These are phyloP conservation scores for Corythucha ciliata DNA, from an alignment of 2,888 invertebrate genomes.

Conservation along the genomic window DNA sequence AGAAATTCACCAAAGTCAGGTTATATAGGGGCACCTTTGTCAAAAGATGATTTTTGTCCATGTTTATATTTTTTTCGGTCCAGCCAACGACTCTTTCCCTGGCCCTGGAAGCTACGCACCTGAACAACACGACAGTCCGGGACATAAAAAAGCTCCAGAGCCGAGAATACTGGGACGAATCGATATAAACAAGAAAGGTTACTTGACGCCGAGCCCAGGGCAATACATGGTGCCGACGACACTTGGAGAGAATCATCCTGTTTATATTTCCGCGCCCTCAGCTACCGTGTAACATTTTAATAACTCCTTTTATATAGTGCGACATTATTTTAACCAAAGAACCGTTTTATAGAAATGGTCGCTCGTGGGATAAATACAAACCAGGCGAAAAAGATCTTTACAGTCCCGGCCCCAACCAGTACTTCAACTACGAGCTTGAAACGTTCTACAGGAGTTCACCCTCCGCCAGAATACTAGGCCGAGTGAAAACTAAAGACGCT, in stretches of 20 bases:
- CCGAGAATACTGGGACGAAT: conserved; percentile 13
- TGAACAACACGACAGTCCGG: conserved; percentile 20
- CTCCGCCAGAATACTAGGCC: conserved; percentile 9
- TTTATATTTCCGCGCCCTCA: conserved; percentile 7
- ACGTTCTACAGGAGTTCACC: conserved; percentile 12
- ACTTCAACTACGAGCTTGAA: conserved; percentile 16
- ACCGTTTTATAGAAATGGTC: conserved; percentile 4
- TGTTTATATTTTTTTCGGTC: conserved; percentile 1
- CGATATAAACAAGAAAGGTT: conserved; percentile 5
- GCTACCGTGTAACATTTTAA: conserved; percentile 18
- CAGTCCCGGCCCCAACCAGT: conserved; percentile 17
- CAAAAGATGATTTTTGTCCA: neutral
- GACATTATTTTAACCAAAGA: neutral
- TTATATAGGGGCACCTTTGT: neutral
- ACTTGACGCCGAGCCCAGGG: conserved; percentile 16
- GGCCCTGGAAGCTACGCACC: conserved; percentile 20
- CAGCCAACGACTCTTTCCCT: neutral
- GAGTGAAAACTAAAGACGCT: neutral
- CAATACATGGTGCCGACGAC: conserved; percentile 13
- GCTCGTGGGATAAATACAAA: conserved; percentile 14
- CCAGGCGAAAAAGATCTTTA: too few relatives aligned
- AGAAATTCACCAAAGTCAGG: neutral
- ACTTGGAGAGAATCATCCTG: conserved; percentile 19
- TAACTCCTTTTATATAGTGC: too few relatives aligned
- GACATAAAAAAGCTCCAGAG: conserved; percentile 15